Percentiles rank a stretch among this genome's conserved stretches.
These are phyloP conservation scores for Troides helena DNA, from an alignment of 2,888 invertebrate species.

Conservation along the genomic window DNA sequence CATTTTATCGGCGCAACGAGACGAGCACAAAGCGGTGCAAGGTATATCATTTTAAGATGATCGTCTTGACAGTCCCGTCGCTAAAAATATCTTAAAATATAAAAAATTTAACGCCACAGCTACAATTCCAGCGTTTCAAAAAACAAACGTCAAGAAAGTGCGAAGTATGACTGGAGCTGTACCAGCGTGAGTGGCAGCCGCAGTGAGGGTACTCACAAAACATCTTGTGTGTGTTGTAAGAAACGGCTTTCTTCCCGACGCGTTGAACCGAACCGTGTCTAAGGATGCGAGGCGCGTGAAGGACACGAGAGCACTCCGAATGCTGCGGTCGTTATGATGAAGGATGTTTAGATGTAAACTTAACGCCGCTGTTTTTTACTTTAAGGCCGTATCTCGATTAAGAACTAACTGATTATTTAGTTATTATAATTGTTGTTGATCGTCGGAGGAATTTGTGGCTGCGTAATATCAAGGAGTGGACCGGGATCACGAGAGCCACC, in stretches of 20 bases:
- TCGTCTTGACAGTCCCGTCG: too few relatives aligned
- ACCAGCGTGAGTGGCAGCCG: constrained; percentile 2
- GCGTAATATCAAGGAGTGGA: too few relatives aligned
- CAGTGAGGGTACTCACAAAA: constrained; percentile 15
- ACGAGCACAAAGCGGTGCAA: too few relatives aligned
- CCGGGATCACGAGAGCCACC: too few relatives aligned
- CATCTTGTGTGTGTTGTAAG: constrained; percentile 18
- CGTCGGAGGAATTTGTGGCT: too few relatives aligned
- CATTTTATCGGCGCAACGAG: too few relatives aligned
- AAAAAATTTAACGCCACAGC: too few relatives aligned
- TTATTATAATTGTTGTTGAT: too few relatives aligned
- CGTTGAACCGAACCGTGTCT: constrained; percentile 35
- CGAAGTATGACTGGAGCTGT: constrained; percentile 6
- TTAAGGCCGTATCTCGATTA: too few relatives aligned
- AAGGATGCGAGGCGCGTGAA: constrained; percentile 30
- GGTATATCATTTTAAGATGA: too few relatives aligned
- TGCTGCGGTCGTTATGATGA: constrained; percentile 20
- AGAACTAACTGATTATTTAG: too few relatives aligned
- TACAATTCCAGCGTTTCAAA: background rate
- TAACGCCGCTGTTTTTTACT: background rate
- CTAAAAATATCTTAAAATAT: too few relatives aligned
- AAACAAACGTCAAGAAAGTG: constrained; percentile 3
- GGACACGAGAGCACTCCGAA: constrained; percentile 20
- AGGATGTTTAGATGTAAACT: constrained; percentile 19
- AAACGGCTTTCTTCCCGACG: constrained; percentile 20